Base-by-base conservation (phyloP, 2,888 invertebrate species). In the Drosophila fulvimacula region DNA sequence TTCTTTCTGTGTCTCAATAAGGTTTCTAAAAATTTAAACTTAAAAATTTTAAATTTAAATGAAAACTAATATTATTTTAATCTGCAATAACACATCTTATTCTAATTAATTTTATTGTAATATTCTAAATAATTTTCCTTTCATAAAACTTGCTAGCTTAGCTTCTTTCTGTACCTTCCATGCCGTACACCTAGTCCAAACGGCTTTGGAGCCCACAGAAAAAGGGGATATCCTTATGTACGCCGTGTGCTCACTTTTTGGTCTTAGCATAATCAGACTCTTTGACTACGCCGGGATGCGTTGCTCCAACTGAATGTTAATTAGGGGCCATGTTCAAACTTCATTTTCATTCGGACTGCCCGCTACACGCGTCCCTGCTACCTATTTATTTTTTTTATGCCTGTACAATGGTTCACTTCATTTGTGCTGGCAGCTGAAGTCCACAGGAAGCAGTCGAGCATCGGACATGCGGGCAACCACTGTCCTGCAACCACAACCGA, bases 401-500 rank as follows among this genome's bases (percentile, higher is more conserved):
- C 21, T 36, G 24, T 55, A 48, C 63, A 56, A 59, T 70, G 57
- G 60, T 61, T 61, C 51, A 70, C 84, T 72, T 76, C 66, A 81
- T 73, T 81, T 88, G 55, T 52, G 69, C 41, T 75, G 64, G 49
- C 59, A 53, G n/a, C 46, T 48, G 46, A 48, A 24, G 44, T 30
- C 44, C 27, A 48, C n/a, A 38, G 13, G 46, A 60, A 39, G 52
- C 49, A 36, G 27, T 11, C 3, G 13, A 42, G 42, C 11, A 34
- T 9, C 15, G 57, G 36, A 44, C 58, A 60, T 36, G 49, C 46
- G 68, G 55, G 21, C 36, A 58, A 51, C 80, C 77, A 69, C 69
- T 89, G 90, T 84, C 89, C 88, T 72, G 74, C 67, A 64, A 77
- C 86, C 83, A 49, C 88, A 88, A 69, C 39, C 67, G 62, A 79